These are phyloP conservation scores for Theristicus caerulescens DNA, from an alignment of 2,113 vertebrate species.

Conservation along the genomic window DNA sequence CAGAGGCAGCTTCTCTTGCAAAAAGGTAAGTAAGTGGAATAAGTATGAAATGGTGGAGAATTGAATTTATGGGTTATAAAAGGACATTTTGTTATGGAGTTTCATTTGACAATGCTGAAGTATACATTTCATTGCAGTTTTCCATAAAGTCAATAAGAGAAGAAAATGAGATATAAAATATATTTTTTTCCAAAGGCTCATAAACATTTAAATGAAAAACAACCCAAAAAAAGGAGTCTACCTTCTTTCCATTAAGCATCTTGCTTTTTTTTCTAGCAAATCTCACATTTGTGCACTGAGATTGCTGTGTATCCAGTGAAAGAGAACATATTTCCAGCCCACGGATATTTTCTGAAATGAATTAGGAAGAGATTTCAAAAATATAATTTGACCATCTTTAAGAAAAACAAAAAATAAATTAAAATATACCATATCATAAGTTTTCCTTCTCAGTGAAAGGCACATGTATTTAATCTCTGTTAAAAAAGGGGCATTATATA, in stretches of 20 bases:
- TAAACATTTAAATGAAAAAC: neutral
- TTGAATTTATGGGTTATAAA: neutral
- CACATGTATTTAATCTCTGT: neutral
- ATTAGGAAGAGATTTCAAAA: constrained; percentile 23
- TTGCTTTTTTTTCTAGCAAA: constrained; percentile 60
- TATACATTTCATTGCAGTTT: neutral
- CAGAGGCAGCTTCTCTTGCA: neutral
- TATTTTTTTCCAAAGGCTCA: neutral
- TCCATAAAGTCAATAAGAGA: neutral
- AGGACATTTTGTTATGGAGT: neutral
- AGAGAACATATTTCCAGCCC: constrained; percentile 81
- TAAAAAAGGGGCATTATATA: neutral
- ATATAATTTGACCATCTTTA: neutral
- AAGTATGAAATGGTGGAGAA: neutral
- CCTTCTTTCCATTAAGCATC: constrained; percentile 55
- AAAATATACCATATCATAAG: neutral
- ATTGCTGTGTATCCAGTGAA: constrained; percentile 70
- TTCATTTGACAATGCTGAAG: neutral
- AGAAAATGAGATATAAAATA: neutral
- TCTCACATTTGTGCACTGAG: constrained; percentile 69
- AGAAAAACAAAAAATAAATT: neutral
- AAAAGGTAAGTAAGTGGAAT: neutral
- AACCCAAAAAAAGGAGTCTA: neutral
- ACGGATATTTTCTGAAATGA: constrained; percentile 76
- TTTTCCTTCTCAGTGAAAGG: neutral